phyloP scores from a whole-genome alignment of 2,797 vertebrate genomes.

The Lateolabrax maculatus region DNA sequence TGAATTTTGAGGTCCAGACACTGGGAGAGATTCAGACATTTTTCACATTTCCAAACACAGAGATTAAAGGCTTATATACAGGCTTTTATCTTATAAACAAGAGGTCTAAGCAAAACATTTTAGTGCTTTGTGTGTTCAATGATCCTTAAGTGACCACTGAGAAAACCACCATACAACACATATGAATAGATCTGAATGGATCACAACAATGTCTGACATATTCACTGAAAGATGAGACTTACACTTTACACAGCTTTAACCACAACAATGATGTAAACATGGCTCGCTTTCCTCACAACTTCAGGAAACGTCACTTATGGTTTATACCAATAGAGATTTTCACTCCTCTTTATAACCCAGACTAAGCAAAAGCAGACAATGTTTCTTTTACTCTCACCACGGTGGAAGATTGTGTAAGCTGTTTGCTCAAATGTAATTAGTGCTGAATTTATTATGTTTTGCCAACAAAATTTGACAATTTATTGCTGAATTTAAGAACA shows the following conservation, averaged over 20 bases:
- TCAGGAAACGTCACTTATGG: constrained; percentile 68
- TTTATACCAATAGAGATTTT: constrained; percentile 68
- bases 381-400: constrained; percentile 57
- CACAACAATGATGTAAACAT: constrained; percentile 79
- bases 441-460: constrained; percentile 31
- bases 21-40: constrained; percentile 70
- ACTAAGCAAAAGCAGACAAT: constrained; percentile 71
- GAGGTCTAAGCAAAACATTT: constrained; percentile 73
- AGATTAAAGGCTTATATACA: constrained; percentile 79
- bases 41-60: constrained; percentile 78
- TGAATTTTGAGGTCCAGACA: constrained; percentile 69
- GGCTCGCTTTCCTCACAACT: constrained; percentile 63
- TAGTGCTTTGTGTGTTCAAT: constrained; percentile 71
- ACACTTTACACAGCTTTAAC: constrained; percentile 71
- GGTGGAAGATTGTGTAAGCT: constrained; percentile 43
- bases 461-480: constrained; percentile 20
- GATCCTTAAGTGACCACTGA: constrained; percentile 76
- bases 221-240: constrained; percentile 74
- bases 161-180: constrained; percentile 72
- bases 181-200: constrained; percentile 71
- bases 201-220: constrained; percentile 74
- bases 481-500: constrained; percentile 21
- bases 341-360: constrained; percentile 65
- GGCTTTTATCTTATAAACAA: constrained; percentile 80
- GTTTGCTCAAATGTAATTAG: constrained; percentile 55